Evolutionary conservation across 2,797 vertebrate species (phyloP).

Genomic region (Alfaro cultratus): DNA sequence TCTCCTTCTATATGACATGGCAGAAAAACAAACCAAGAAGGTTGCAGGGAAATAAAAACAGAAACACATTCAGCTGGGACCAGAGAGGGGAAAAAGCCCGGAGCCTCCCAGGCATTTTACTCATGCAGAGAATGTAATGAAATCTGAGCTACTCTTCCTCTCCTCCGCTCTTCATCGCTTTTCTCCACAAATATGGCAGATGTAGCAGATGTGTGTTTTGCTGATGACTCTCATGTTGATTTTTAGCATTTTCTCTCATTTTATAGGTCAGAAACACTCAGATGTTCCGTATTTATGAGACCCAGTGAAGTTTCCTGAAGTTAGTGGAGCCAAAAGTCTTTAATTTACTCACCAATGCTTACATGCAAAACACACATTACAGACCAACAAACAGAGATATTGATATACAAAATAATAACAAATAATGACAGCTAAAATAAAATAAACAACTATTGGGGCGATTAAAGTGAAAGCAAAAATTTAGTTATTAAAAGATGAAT

Average conservation of each 20-base stretch:
- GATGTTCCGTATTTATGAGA: background rate
- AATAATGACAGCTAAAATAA: too few relatives aligned
- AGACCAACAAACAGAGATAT: too few relatives aligned
- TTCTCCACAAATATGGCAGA: slow-evolving; percentile 15
- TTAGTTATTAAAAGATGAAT: too few relatives aligned
- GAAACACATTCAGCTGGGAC: slow-evolving; percentile 27
- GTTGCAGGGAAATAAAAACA: background rate
- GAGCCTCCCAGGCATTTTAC: slow-evolving; percentile 61
- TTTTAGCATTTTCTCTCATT: background rate
- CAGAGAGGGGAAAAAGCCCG: slow-evolving; percentile 17
- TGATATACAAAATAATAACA: too few relatives aligned
- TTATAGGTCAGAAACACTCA: background rate
- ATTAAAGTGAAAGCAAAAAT: too few relatives aligned
- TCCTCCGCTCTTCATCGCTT: slow-evolving; percentile 4
- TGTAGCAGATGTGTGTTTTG: background rate
- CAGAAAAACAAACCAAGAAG: background rate
- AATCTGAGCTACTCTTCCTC: slow-evolving; percentile 50
- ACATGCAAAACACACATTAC: too few relatives aligned
- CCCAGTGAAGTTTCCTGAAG: background rate
- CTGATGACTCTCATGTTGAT: slow-evolving; percentile 1
- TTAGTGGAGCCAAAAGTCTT: background rate
- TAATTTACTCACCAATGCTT: too few relatives aligned
- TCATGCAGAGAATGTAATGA: slow-evolving; percentile 64
- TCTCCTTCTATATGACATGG: slow-evolving; percentile 9
- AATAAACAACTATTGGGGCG: too few relatives aligned